phyloP scores from a whole-genome alignment of 2,113 vertebrate genomes.

The Xenopus laevis region DNA sequence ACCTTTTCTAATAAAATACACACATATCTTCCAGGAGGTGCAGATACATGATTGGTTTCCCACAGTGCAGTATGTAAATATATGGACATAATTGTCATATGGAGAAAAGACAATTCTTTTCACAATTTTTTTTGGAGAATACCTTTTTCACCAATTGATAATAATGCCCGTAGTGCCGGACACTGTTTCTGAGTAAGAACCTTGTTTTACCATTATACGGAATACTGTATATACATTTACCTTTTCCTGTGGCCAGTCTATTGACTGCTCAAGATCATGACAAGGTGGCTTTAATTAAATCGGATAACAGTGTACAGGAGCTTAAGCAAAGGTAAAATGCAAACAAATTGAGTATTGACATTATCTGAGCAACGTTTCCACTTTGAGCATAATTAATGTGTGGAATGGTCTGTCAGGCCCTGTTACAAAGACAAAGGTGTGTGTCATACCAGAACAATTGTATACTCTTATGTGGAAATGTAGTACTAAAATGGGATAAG shows the following conservation, averaged over 20 bases:
- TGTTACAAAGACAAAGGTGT: conserved; percentile 28
- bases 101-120: no score
- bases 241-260: neutral
- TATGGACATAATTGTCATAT: no score
- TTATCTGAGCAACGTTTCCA: conserved; percentile 43
- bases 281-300: conserved; percentile 10
- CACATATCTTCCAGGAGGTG: no score
- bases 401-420: conserved; percentile 32
- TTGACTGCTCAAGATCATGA: neutral
- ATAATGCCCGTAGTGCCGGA: no score
- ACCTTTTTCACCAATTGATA: no score
- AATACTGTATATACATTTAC: no score
- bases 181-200: no score
- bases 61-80: no score
- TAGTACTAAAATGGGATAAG: conserved; percentile 12
- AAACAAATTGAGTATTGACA: conserved; percentile 23
- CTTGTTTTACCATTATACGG: no score
- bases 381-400: conserved; percentile 47
- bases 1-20: no score
- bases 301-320: conserved; percentile 24
- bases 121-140: no score
- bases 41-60: no score
- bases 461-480: conserved; percentile 43
- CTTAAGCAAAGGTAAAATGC: conserved; percentile 35
- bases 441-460: conserved; percentile 33